A percentile compares a stretch with the other conserved stretches of the same genome.
These are phyloP conservation scores for Drosophila quinaria DNA, from an alignment of 2,888 invertebrate species.

Conservation along the genomic window DNA sequence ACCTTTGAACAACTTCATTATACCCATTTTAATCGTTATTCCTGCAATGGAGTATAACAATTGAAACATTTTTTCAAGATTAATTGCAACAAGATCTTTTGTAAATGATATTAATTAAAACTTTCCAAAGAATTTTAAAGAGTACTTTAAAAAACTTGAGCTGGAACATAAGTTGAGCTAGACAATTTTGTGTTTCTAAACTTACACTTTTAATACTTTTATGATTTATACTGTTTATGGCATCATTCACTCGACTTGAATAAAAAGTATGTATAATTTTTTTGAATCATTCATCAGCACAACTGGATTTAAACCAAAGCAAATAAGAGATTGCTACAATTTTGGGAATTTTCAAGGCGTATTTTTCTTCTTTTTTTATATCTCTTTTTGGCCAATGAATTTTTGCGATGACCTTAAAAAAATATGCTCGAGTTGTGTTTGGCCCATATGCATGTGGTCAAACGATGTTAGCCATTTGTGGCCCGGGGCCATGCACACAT, in stretches of 20 bases:
- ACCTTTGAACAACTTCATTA: not conserved
- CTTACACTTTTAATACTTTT: not conserved
- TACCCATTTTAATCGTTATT: not conserved
- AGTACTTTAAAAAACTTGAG: not conserved
- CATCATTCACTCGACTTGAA: slow-evolving; percentile 1
- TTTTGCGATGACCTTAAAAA: slow-evolving; percentile 9
- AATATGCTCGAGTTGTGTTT: slow-evolving; percentile 2
- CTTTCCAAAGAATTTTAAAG: slow-evolving; percentile 1
- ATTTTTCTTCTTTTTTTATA: not conserved
- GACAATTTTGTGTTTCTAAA: not conserved
- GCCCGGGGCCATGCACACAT: slow-evolving; percentile 26
- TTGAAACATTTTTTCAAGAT: not conserved
- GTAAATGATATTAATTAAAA: slow-evolving; percentile 25
- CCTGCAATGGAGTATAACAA: not conserved
- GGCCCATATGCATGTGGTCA: slow-evolving; percentile 37
- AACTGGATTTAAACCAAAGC: slow-evolving; percentile 5
- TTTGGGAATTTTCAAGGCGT: slow-evolving; percentile 4
- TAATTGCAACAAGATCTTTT: not conserved
- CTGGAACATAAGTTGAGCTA: not conserved
- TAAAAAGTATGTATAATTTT: not conserved
- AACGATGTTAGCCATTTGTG: slow-evolving; percentile 29
- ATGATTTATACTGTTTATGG: not conserved
- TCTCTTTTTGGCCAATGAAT: not conserved
- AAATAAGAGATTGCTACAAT: not conserved
- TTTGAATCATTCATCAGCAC: slow-evolving; percentile 4